Conservation (phyloP, 2,888 invertebrate species). For the Ferdinandea cuprea region DNA sequence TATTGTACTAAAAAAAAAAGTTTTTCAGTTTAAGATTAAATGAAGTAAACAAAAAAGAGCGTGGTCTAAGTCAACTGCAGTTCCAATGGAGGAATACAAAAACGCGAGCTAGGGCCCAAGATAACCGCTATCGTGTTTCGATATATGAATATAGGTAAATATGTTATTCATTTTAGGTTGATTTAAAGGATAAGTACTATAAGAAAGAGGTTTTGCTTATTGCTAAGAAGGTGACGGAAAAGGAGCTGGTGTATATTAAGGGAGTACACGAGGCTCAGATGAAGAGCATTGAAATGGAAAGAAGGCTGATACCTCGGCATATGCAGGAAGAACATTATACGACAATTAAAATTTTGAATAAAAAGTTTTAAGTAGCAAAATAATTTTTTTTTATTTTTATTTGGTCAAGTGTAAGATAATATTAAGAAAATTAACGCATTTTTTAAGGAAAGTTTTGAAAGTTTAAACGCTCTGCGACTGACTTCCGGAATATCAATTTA, state of each 20-base stretch:
- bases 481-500: background rate
- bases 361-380: no score
- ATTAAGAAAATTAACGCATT: no score
- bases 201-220: background rate
- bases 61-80: background rate
- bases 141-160: no score
- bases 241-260: background rate
- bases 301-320: background rate
- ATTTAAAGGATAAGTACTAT: background rate
- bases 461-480: background rate
- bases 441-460: no score
- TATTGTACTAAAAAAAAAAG: no score
- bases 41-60: background rate
- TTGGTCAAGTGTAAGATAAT: no score
- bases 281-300: no score
- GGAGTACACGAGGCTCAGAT: no score
- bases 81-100: constrained; percentile 13
- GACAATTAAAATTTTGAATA: no score
- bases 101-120: background rate
- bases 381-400: no score
- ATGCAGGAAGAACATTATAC: constrained; percentile 7
- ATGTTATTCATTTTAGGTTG: no score
- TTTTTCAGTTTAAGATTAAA: background rate
- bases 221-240: background rate
- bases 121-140: no score